Percentiles rank a stretch among this genome's conserved stretches.
These are phyloP conservation scores for Apistogramma diplotaenia DNA, from an alignment of 2,113 vertebrate genomes.

Conservation along the genomic window DNA sequence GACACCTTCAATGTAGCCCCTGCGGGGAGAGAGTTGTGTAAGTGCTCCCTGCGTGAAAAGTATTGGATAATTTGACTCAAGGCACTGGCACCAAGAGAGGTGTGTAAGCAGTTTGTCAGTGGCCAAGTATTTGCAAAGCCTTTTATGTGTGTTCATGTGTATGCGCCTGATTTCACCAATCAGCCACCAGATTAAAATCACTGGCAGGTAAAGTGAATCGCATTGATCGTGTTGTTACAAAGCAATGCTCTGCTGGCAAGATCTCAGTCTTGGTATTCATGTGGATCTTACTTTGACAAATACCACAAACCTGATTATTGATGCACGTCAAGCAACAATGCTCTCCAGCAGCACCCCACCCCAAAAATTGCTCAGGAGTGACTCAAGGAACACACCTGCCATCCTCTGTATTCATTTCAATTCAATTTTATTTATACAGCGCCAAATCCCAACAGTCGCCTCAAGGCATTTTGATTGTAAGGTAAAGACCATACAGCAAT, in stretches of 20 bases:
- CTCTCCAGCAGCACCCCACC: not conserved
- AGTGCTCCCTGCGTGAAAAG: constrained; percentile 51
- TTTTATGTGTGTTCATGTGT: constrained; percentile 3
- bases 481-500: too few species aligned
- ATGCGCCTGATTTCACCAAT: not conserved
- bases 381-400: not conserved
- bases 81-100: constrained; percentile 44
- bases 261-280: not conserved
- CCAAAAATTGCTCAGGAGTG: not conserved
- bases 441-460: too few species aligned
- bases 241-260: not conserved
- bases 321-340: not conserved
- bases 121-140: constrained; percentile 29
- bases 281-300: not conserved
- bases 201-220: not conserved
- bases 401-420: too few species aligned
- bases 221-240: not conserved
- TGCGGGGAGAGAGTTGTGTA: constrained; percentile 34
- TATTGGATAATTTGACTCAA: constrained; percentile 54
- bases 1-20: constrained; percentile 61
- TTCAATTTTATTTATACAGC: too few species aligned
- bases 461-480: too few species aligned
- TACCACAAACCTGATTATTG: not conserved
- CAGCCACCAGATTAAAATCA: not conserved
- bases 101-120: constrained; percentile 60